Conservation (phyloP, 2,888 invertebrate genomes). For the Nemurella pictetii region DNA sequence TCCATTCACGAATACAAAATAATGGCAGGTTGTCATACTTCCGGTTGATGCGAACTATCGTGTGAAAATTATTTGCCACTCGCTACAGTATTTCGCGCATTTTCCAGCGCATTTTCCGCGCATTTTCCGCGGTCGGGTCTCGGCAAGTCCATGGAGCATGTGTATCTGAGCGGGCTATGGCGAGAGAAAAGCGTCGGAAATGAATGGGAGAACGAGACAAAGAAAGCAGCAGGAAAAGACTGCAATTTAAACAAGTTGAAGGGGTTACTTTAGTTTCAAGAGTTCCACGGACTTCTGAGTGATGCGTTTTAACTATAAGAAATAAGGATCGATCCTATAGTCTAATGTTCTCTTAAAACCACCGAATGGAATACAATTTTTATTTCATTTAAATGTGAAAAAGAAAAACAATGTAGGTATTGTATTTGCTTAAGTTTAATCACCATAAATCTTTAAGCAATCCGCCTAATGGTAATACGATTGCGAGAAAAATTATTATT, state of each 20-base stretch:
- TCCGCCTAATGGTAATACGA: not conserved
- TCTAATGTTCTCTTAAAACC: not conserved
- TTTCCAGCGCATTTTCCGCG: not conserved
- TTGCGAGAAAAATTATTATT: not conserved
- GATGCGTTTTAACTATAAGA: conserved; percentile 12
- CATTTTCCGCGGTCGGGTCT: not conserved
- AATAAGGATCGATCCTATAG: not conserved
- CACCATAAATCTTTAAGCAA: too few relatives aligned
- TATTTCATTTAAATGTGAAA: not conserved
- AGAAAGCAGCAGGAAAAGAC: conserved; percentile 9
- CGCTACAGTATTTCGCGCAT: too few relatives aligned
- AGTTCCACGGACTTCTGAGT: conserved; percentile 4
- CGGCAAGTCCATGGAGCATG: not conserved
- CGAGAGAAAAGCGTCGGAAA: not conserved
- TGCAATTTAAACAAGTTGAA: conserved; percentile 18
- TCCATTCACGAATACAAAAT: too few relatives aligned
- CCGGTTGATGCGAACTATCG: too few relatives aligned
- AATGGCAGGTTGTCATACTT: too few relatives aligned
- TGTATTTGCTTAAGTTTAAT: too few relatives aligned
- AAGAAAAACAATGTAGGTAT: too few relatives aligned
- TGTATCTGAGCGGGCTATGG: conserved; percentile 18
- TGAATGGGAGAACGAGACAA: conserved; percentile 15
- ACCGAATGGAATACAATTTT: not conserved
- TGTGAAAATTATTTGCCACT: too few relatives aligned
- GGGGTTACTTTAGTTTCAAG: conserved; percentile 29